Evolutionary conservation across 2,113 vertebrate genomes (phyloP).

Genomic region (Tetrao urogallus): DNA sequence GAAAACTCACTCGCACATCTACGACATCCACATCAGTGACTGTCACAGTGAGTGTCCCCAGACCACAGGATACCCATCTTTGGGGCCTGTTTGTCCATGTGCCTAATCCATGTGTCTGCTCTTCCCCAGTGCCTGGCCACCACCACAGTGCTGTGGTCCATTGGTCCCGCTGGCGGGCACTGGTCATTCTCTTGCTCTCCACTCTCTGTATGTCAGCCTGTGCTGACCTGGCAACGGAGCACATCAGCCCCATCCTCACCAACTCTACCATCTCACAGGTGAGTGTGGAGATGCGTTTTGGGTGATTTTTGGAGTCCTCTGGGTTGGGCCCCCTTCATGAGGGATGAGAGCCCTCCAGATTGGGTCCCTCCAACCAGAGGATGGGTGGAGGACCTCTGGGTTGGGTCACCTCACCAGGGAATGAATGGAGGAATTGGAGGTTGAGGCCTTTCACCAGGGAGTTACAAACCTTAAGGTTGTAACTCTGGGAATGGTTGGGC

Average conservation of each 20-base stretch:
- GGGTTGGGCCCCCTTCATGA: no score
- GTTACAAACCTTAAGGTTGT: no score
- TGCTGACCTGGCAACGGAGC: slow-evolving; percentile 86
- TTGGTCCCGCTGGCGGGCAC: slow-evolving; percentile 84
- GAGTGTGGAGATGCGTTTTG: neutral
- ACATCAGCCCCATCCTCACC: slow-evolving; percentile 87
- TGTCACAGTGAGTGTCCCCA: slow-evolving; percentile 79
- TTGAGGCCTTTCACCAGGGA: no score
- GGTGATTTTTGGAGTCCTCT: neutral
- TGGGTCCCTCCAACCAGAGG: neutral
- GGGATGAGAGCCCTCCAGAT: neutral
- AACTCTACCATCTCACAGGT: slow-evolving; percentile 86
- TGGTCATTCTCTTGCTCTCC: slow-evolving; percentile 84
- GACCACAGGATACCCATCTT: fast-evolving
- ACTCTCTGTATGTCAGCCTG: slow-evolving; percentile 89
- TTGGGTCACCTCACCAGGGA: no score
- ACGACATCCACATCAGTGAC: slow-evolving; percentile 85
- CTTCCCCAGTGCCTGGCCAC: slow-evolving; percentile 64
- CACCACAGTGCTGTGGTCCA: slow-evolving; percentile 78
- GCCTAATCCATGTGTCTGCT: neutral
- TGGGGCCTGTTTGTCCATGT: fast-evolving
- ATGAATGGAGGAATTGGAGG: no score
- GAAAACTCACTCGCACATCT: slow-evolving; percentile 89
- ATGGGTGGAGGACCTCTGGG: no score
- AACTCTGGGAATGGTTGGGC: no score